Percentiles rank a stretch among this genome's conserved stretches.
Evolutionary conservation across 2,113 vertebrate genomes (phyloP).

Genomic region (Rhinolophus ferrumequinum): DNA sequence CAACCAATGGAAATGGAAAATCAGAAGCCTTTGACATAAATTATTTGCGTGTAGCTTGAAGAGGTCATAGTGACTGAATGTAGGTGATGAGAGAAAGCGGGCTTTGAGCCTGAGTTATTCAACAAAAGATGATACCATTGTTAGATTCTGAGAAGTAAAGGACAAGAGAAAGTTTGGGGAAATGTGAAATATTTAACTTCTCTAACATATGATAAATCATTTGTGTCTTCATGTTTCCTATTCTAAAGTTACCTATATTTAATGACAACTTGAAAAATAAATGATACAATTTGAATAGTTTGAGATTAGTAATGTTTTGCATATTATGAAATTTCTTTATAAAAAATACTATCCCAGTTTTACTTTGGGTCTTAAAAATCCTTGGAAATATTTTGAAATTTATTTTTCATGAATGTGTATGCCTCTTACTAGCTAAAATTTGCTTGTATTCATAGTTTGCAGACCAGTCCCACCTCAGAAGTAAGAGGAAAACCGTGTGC

Average conservation of each 20-base stretch:
- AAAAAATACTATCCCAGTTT: background rate
- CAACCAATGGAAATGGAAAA: background rate
- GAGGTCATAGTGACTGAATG: background rate
- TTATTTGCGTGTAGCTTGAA: background rate
- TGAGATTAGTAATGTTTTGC: background rate
- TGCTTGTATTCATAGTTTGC: background rate
- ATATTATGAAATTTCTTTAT: background rate
- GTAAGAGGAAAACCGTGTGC: background rate
- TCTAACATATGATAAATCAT: background rate
- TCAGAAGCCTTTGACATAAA: background rate
- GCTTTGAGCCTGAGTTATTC: background rate
- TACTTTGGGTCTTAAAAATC: background rate
- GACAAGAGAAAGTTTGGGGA: background rate
- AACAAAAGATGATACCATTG: background rate
- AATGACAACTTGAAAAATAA: background rate
- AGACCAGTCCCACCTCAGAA: background rate
- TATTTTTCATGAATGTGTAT: background rate
- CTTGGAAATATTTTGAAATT: background rate
- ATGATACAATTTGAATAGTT: background rate
- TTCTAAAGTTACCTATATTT: background rate
- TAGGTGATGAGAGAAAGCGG: background rate
- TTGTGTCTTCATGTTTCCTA: background rate
- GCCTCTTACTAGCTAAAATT: background rate
- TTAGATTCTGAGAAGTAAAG: background rate
- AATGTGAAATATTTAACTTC: background rate